Percentiles rank a stretch among this genome's conserved stretches.
phyloP scores from a whole-genome alignment of 2,113 vertebrate species.

The Orycteropus afer region DNA sequence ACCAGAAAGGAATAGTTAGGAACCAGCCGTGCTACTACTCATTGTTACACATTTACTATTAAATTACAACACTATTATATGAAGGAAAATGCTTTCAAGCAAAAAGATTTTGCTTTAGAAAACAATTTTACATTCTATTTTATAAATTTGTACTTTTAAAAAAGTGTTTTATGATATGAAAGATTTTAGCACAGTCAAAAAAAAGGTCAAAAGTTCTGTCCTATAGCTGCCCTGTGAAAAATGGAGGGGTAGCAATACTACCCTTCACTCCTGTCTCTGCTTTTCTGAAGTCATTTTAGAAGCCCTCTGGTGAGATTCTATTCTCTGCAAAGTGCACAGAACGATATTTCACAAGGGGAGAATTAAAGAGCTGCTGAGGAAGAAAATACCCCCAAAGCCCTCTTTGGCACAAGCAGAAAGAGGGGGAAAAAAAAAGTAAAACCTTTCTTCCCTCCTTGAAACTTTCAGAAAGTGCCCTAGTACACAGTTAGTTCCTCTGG shows the following conservation, averaged over 20 bases:
- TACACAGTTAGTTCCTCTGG: conserved; percentile 60
- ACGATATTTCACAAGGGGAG: conserved; percentile 68
- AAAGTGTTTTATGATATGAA: not conserved
- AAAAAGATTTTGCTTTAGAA: not conserved
- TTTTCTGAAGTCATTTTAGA: conserved; percentile 66
- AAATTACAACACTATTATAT: not conserved
- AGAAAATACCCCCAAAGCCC: conserved; percentile 65
- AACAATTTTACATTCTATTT: not conserved
- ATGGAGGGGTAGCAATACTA: not conserved
- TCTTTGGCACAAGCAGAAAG: conserved; percentile 62
- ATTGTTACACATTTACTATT: not conserved
- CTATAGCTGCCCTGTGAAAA: not conserved
- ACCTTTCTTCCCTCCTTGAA: conserved; percentile 62
- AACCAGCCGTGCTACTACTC: not conserved
- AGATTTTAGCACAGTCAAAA: not conserved
- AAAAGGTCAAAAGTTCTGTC: not conserved
- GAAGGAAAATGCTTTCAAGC: not conserved
- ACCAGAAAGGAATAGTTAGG: not conserved
- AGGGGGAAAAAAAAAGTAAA: not conserved
- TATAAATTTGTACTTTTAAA: not conserved
- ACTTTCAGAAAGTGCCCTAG: conserved; percentile 57
- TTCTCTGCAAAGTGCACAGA: conserved; percentile 57
- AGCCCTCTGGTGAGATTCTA: conserved; percentile 52
- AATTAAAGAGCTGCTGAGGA: conserved; percentile 74
- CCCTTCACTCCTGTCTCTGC: not conserved